phyloP scores from a whole-genome alignment of 2,113 vertebrate species.

The Dunckerocampus dactyliophorus region DNA sequence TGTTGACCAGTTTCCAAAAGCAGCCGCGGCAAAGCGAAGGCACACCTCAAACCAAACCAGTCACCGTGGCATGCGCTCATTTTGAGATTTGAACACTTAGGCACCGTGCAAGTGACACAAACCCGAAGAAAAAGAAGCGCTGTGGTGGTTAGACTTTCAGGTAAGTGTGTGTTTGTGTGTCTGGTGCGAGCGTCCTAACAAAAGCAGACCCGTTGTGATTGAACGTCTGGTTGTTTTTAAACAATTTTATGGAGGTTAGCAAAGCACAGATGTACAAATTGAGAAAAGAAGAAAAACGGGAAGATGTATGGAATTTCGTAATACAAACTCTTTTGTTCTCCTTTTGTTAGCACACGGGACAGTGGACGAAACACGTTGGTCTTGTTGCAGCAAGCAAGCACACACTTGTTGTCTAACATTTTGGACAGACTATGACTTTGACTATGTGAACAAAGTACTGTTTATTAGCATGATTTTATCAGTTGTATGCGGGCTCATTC shows the following conservation, averaged over 20 bases:
- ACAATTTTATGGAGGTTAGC: neutral
- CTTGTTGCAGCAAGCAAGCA: constrained; percentile 11
- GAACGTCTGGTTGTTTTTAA: constrained; percentile 2
- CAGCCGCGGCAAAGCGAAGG: constrained; percentile 34
- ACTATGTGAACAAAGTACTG: too few relatives aligned
- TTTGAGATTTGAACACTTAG: constrained; percentile 47
- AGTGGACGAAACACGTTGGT: constrained; percentile 42
- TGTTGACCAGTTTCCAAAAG: constrained; percentile 54
- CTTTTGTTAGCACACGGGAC: constrained; percentile 60
- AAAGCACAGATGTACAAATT: neutral
- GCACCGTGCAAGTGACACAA: constrained; percentile 42
- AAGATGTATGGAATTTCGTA: constrained; percentile 34
- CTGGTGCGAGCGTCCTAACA: constrained; percentile 50
- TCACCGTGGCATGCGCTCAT: constrained; percentile 43
- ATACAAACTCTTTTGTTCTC: constrained; percentile 61
- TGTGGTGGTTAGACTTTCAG: constrained; percentile 59
- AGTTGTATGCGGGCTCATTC: too few relatives aligned
- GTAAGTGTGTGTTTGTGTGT: constrained; percentile 50
- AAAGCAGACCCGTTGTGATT: constrained; percentile 50
- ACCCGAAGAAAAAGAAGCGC: constrained; percentile 54
- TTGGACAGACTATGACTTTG: too few relatives aligned
- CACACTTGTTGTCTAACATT: too few relatives aligned
- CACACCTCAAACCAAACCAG: constrained; percentile 62
- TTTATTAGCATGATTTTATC: too few relatives aligned
- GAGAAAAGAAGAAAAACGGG: neutral